Evolutionary conservation across 2,797 vertebrate genomes (phyloP).

Genomic region (Argyrosomus regius): DNA sequence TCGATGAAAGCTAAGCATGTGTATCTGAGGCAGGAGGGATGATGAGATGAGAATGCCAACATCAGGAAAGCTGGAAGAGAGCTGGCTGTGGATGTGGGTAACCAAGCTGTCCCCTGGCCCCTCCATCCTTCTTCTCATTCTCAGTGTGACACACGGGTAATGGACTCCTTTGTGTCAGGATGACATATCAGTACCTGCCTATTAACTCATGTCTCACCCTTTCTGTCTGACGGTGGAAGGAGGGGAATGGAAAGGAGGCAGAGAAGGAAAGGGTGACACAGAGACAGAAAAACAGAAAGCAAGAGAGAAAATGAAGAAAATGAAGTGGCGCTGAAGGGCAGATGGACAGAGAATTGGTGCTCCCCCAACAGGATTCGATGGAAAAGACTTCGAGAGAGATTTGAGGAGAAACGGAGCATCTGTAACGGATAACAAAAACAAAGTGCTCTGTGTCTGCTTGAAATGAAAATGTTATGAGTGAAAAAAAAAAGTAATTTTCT

Average conservation of each 20-base stretch:
- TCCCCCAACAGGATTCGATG: conserved; percentile 16
- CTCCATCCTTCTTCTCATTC: conserved; percentile 70
- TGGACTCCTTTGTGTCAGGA: conserved; percentile 77
- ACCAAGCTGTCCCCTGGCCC: conserved; percentile 61
- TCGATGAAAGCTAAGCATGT: conserved; percentile 55
- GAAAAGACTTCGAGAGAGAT: conserved; percentile 29
- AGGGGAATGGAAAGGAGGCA: conserved; percentile 17
- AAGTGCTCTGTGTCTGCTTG: conserved; percentile 20
- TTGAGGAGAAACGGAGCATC: conserved; percentile 36
- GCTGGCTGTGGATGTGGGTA: conserved; percentile 48
- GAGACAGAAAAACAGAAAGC: conserved; percentile 23
- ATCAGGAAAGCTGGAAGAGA: conserved; percentile 49
- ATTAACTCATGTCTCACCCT: conserved; percentile 73
- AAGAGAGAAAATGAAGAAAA: conserved; percentile 21
- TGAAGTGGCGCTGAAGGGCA: conserved; percentile 33
- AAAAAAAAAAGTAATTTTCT: conserved; percentile 16
- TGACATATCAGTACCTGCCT: conserved; percentile 78
- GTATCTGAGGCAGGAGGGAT: conserved; percentile 40
- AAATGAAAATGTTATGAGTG: conserved; percentile 26
- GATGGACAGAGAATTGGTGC: conserved; percentile 25
- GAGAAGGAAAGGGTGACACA: conserved; percentile 8
- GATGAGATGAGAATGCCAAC: conserved; percentile 65
- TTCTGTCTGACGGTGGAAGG: conserved; percentile 51
- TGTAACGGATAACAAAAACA: conserved; percentile 24
- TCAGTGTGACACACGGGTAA: conserved; percentile 74